Conservation (phyloP, 2,888 invertebrate species). For the Julus scandinavius region DNA sequence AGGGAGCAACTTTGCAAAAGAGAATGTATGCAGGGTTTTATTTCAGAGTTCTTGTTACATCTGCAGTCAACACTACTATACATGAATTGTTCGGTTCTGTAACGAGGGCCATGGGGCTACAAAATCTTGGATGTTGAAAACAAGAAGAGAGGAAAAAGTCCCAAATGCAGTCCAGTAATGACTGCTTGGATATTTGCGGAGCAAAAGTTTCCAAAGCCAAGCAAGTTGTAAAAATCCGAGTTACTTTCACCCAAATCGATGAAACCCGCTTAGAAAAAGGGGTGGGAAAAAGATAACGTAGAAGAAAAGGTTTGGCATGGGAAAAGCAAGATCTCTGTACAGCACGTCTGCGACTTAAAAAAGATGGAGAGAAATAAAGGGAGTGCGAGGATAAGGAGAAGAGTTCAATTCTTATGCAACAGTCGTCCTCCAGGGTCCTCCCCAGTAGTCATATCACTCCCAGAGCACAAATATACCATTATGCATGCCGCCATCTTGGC, state of each 20-base stretch:
- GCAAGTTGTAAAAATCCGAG: neutral
- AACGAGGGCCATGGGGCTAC: constrained; percentile 35
- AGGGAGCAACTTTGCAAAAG: neutral
- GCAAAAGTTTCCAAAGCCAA: neutral
- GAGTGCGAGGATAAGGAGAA: neutral
- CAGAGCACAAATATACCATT: constrained; percentile 33
- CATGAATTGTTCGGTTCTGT: neutral
- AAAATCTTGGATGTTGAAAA: neutral
- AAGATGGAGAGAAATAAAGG: neutral
- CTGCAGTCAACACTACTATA: neutral
- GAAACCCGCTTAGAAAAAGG: neutral
- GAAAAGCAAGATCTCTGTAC: constrained; percentile 10
- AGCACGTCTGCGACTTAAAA: constrained; percentile 25
- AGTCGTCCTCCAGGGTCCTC: constrained; percentile 25
- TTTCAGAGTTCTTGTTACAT: neutral
- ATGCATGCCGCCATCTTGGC: neutral
- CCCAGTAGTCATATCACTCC: constrained; percentile 21
- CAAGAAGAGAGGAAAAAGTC: constrained; percentile 20
- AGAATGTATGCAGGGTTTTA: neutral
- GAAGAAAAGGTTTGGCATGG: neutral
- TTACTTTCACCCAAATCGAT: neutral
- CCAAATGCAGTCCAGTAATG: constrained; percentile 8
- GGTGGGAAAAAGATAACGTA: neutral
- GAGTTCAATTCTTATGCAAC: constrained; percentile 40
- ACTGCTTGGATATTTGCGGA: neutral